These are phyloP conservation scores for Drosophila ezoana DNA, from an alignment of 2,888 invertebrate species.

Conservation along the genomic window DNA sequence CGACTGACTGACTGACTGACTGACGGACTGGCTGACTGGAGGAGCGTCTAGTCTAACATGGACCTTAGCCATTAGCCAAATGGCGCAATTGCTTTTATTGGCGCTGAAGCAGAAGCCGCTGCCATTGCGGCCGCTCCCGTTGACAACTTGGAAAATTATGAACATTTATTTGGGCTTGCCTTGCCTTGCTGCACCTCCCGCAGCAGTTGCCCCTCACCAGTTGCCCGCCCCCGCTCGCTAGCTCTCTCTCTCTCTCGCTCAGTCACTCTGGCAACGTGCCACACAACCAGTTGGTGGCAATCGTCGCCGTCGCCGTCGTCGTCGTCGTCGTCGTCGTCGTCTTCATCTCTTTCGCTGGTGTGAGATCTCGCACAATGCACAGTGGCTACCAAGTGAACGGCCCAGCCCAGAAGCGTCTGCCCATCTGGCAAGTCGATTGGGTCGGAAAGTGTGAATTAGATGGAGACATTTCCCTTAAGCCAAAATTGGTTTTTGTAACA, in stretches of 20 bases:
- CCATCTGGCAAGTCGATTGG: conserved; percentile 11
- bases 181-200: conserved; percentile 43
- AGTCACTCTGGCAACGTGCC: conserved; percentile 1
- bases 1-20: conserved; percentile 22
- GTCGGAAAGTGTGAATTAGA: conserved; percentile 6
- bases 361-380: conserved; percentile 65
- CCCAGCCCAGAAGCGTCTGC: conserved; percentile 37
- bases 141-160: conserved; percentile 79
- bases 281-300: conserved; percentile 44
- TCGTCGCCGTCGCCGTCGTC: conserved; percentile 47
- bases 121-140: conserved; percentile 69
- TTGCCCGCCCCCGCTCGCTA: neutral
- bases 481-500: neutral
- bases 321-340: conserved; percentile 26
- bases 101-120: conserved; percentile 61
- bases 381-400: conserved; percentile 32
- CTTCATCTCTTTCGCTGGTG: conserved; percentile 49
- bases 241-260: neutral
- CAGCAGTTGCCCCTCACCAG: conserved; percentile 21
- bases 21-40: conserved; percentile 34
- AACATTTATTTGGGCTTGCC: conserved; percentile 82
- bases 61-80: conserved; percentile 77
- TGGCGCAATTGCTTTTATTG: conserved; percentile 81
- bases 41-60: conserved; percentile 69
- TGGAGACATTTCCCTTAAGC: conserved; percentile 9